These are phyloP conservation scores for Drosophila tsacasi DNA, from an alignment of 1,140 invertebrate species.

Conservation along the genomic window DNA sequence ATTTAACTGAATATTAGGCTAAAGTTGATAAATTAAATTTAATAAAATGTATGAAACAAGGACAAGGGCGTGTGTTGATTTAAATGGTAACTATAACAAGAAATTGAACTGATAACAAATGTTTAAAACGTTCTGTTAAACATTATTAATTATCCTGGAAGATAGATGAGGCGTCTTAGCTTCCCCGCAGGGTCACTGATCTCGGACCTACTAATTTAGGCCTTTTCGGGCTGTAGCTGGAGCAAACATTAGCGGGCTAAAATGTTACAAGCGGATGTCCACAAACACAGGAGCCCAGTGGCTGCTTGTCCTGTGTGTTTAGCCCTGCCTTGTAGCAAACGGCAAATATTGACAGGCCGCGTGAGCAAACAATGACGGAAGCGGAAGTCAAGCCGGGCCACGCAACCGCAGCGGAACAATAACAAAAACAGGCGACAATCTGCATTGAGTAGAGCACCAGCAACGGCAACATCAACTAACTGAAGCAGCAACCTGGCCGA, in stretches of 20 bases:
- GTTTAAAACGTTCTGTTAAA: not conserved
- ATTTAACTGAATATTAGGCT: constrained; percentile 73
- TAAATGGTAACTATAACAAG: not conserved
- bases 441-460: constrained; percentile 40
- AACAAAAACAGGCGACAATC: constrained; percentile 48
- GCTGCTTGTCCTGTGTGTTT: constrained; percentile 14
- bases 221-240: constrained; percentile 12
- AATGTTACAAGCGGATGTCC: constrained; percentile 55
- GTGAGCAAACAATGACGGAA: constrained; percentile 67
- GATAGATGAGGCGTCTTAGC: not conserved
- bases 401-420: constrained; percentile 67
- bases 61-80: not conserved
- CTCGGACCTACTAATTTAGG: constrained; percentile 5
- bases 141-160: not conserved
- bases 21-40: constrained; percentile 79
- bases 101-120: not conserved
- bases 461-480: constrained; percentile 29
- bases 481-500: constrained; percentile 57
- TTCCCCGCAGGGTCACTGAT: constrained; percentile 20
- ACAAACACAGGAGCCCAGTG: constrained; percentile 38
- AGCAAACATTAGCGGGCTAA: constrained; percentile 44
- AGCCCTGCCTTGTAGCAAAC: constrained; percentile 64
- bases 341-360: constrained; percentile 76
- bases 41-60: constrained; percentile 75
- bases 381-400: constrained; percentile 77